Evolutionary conservation across 2,888 invertebrate genomes (phyloP).

Genomic region (Phengaris arion): DNA sequence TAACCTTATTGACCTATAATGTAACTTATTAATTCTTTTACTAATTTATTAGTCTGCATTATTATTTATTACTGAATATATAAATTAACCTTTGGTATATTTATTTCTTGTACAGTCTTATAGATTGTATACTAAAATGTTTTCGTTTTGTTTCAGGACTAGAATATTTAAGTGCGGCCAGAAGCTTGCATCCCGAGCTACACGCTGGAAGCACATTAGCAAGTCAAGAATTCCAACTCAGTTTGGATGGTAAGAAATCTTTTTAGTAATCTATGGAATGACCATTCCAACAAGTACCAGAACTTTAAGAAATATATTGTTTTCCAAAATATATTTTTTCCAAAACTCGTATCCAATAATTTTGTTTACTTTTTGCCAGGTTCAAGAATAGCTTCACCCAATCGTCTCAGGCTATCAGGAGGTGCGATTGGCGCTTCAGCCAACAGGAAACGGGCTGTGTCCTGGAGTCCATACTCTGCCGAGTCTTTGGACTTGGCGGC

Average conservation of each 20-base stretch:
- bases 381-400: constrained; percentile 73
- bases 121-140: constrained; percentile 15
- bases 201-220: constrained; percentile 84
- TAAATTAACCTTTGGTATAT: not conserved
- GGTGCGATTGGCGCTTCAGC: constrained; percentile 76
- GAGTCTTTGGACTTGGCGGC: constrained; percentile 95
- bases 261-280: not conserved
- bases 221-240: constrained; percentile 93
- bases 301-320: not conserved
- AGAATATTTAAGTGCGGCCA: constrained; percentile 72
- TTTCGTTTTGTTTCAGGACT: constrained; percentile 60
- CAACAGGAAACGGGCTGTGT: constrained; percentile 94
- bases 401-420: constrained; percentile 68
- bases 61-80: not conserved
- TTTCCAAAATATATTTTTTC: not conserved
- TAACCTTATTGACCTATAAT: constrained; percentile 6
- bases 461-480: constrained; percentile 96
- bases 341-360: no score
- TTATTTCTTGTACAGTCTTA: not conserved
- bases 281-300: not conserved
- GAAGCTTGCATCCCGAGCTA: constrained; percentile 79
- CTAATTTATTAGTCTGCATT: not conserved
- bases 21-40: not conserved
- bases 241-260: constrained; percentile 87
- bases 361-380: constrained; percentile 46